phyloP scores from a whole-genome alignment of 2,113 vertebrate genomes.

The Syrmaticus mikado region DNA sequence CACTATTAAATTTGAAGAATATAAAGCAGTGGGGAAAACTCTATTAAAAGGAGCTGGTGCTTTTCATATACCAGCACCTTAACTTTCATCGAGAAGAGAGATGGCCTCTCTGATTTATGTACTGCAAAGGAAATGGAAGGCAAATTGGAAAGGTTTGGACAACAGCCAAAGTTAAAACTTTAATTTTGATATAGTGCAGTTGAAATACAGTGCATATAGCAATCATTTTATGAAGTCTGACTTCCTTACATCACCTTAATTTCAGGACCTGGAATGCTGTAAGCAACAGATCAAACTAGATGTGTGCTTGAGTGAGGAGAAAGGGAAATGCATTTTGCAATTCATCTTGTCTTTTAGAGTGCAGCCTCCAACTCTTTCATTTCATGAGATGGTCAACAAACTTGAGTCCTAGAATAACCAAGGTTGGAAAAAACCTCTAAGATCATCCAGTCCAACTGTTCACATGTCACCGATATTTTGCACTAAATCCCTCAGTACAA shows the following conservation, averaged over 20 bases:
- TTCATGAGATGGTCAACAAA: neutral
- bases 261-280: neutral
- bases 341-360: neutral
- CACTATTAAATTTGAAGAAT: conserved; percentile 4
- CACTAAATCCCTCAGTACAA: too few relatives aligned
- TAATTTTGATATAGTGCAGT: neutral
- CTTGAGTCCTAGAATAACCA: neutral
- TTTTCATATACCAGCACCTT: neutral
- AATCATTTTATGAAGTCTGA: neutral
- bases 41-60: neutral
- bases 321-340: neutral
- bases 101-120: conserved; percentile 14
- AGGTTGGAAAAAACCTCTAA: too few relatives aligned
- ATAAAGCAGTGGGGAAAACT: conserved; percentile 15
- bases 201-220: neutral
- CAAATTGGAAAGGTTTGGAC: neutral
- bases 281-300: neutral
- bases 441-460: too few relatives aligned
- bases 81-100: neutral
- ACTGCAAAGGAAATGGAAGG: conserved; percentile 5
- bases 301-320: neutral
- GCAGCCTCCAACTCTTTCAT: neutral
- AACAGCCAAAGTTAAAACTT: neutral
- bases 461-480: too few relatives aligned
- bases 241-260: neutral